phyloP scores from a whole-genome alignment of 2,797 vertebrate species.

The Manis javanica region DNA sequence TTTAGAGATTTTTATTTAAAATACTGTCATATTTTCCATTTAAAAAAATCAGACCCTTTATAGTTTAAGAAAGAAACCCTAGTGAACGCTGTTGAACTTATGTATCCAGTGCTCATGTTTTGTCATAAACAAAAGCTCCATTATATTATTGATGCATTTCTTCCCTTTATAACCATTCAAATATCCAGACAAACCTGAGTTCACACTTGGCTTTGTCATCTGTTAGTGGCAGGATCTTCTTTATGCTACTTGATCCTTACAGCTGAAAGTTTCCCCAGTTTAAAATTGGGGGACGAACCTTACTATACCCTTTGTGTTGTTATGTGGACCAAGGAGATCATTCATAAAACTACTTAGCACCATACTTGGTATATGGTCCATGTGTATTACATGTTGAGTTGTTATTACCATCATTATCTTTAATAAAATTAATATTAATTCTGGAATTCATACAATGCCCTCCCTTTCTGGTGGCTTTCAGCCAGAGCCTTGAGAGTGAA shows the following conservation, averaged over 20 bases:
- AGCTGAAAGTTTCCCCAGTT: neutral
- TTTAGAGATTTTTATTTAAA: neutral
- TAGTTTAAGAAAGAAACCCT: neutral
- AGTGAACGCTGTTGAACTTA: neutral
- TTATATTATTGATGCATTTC: neutral
- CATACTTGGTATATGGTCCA: no score
- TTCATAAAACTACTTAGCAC: neutral
- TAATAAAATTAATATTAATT: constrained; percentile 50
- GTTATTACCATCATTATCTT: neutral
- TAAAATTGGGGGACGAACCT: constrained; percentile 7
- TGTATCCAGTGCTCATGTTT: neutral
- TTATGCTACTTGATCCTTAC: neutral
- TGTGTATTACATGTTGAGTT: neutral
- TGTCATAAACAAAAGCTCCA: neutral
- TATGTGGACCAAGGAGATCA: neutral
- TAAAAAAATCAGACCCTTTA: neutral
- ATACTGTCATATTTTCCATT: neutral
- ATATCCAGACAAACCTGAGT: neutral
- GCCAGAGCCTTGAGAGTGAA: neutral
- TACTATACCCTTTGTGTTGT: neutral
- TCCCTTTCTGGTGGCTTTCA: neutral
- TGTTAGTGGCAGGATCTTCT: constrained; percentile 18
- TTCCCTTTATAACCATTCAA: neutral
- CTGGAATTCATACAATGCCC: neutral
- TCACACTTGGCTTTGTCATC: neutral